phyloP scores from a whole-genome alignment of 92 coral and sea anemone genomes.

The Plumapathes pennacea region DNA sequence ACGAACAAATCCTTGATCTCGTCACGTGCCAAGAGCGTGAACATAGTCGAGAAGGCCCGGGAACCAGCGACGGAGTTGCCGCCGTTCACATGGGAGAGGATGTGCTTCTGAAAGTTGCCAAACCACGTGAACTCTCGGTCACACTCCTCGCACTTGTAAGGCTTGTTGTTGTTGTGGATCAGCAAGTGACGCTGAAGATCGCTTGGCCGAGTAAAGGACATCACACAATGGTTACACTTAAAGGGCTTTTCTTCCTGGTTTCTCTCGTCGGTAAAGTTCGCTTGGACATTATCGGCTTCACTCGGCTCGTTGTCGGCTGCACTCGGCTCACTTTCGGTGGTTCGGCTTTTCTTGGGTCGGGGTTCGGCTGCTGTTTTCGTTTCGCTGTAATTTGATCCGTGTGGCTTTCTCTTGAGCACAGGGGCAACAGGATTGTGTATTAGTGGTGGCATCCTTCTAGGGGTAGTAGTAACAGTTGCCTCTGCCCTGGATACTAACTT shows the following conservation, averaged over 20 bases:
- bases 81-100: slow-evolving; percentile 79
- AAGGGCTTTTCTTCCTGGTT: slow-evolving; percentile 61
- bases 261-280: slow-evolving; percentile 7
- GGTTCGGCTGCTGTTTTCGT: background rate
- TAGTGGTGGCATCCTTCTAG: too few relatives aligned
- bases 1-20: slow-evolving; percentile 84
- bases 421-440: too few relatives aligned
- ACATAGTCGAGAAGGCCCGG: slow-evolving; percentile 76
- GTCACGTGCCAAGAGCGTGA: slow-evolving; percentile 81
- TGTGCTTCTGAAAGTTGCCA: slow-evolving; percentile 96
- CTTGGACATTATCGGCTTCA: background rate
- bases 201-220: slow-evolving; percentile 98
- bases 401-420: too few relatives aligned
- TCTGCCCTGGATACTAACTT: too few relatives aligned
- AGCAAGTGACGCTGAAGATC: slow-evolving; percentile 92
- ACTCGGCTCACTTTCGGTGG: background rate
- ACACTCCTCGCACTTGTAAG: slow-evolving; percentile 93
- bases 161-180: slow-evolving; percentile 86
- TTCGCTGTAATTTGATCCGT: background rate
- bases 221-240: slow-evolving; percentile 82
- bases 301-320: background rate
- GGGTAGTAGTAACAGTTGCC: too few relatives aligned
- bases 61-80: slow-evolving; percentile 36
- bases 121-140: slow-evolving; percentile 99
- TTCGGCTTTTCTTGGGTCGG: background rate